Evolutionary conservation across 2,797 vertebrate species (phyloP), one percentile per base, ranked within the genome.

Genomic region (Melanotaenia pygmaea): DNA sequence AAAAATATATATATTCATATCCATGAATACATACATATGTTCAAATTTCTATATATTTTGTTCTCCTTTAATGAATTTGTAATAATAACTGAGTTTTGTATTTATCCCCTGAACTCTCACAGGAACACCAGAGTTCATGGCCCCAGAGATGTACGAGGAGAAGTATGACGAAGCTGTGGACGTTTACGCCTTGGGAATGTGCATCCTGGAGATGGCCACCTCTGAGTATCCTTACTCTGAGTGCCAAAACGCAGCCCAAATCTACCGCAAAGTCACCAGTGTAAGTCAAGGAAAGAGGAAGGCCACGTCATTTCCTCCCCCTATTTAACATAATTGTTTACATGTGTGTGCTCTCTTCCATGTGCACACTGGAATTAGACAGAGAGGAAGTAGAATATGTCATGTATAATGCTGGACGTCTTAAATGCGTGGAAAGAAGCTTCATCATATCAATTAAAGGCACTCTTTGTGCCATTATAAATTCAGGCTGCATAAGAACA

Each of bases 51-150:
- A 8, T 50, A n/a, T n/a, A 22, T 56, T 43, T n/a, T 30, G 38
- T 50, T 50, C 7, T 18, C 32, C 28, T 2, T 45, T 32, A 28
- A 20, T 2, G 30, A 18, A n/a, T 35, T 4, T 12, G 2, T 24
- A 5, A 0, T 30, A 67, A 37, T 20, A 59, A 24, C 8, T 18
- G 22, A 50, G 14, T 40, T 30, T 54, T 24, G 28, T 61, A 51
- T 18, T 20, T 54, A 2, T 59, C 34, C 9, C 53, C 45, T 75
- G 35, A 58, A 43, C 12, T 54, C 43, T 34, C 16, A 73, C 92
- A 99, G 98, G 98, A 78, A 99, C 98, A 1, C 98, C 98, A 0
- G 98, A 99, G 90, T 99, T 99, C 90, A 99, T 99, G 98, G 98
- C 98, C 0, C 98, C 98, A 0, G 98, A 99, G 93, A 99, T 99